These are phyloP conservation scores for Elysia crispata DNA, from an alignment of 2,888 invertebrate genomes.

Conservation along the genomic window DNA sequence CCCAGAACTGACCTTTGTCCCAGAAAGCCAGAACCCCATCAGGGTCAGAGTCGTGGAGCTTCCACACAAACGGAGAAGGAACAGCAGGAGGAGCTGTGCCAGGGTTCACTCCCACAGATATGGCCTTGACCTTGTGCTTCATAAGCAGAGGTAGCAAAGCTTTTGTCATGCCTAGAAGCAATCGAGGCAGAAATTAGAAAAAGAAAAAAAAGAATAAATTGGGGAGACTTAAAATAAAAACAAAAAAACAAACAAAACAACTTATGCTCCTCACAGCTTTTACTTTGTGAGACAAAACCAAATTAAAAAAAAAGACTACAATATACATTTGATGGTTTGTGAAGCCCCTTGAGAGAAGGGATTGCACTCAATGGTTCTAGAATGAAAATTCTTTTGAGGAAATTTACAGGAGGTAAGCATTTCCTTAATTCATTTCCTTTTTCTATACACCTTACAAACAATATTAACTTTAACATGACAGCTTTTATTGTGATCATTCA, in stretches of 20 bases:
- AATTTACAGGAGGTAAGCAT: no score
- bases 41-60: slow-evolving; percentile 54
- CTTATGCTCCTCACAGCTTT: no score
- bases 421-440: no score
- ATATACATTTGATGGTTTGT: no score
- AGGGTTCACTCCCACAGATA: slow-evolving; percentile 73
- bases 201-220: neutral
- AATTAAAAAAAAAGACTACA: no score
- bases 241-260: slow-evolving; percentile 11
- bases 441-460: no score
- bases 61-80: slow-evolving; percentile 69
- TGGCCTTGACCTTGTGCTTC: slow-evolving; percentile 59
- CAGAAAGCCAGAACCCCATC: slow-evolving; percentile 66
- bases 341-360: no score
- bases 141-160: slow-evolving; percentile 66
- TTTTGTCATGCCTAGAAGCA: slow-evolving; percentile 65
- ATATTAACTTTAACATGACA: no score
- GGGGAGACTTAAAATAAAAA: neutral
- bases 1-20: slow-evolving; percentile 69
- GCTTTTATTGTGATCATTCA: no score
- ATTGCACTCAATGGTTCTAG: no score
- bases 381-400: no score
- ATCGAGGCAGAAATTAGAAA: neutral
- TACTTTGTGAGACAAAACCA: no score
- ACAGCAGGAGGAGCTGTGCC: slow-evolving; percentile 71